Conservation (phyloP, 1,140 invertebrate genomes). For the Lepidurus apus region DNA sequence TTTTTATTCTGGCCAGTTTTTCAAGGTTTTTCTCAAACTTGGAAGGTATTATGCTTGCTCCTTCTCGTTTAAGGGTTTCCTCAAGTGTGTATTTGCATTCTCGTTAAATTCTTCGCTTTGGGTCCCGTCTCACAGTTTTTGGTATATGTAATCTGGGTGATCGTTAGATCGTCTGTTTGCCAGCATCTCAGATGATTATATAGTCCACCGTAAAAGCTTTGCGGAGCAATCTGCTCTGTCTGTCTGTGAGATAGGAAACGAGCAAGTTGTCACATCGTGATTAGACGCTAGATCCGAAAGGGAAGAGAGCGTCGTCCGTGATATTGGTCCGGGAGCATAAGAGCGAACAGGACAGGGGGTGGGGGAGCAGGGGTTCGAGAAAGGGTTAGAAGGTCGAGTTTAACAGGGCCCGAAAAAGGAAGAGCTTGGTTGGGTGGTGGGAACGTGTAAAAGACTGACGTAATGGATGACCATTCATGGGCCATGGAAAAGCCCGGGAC, state of each 20-base stretch:
- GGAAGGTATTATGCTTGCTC: neutral
- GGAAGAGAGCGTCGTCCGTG: neutral
- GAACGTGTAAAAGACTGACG: neutral
- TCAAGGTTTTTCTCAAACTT: neutral
- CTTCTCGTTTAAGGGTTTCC: neutral
- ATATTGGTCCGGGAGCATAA: neutral
- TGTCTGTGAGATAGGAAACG: neutral
- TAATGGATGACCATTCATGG: slow-evolving; percentile 1
- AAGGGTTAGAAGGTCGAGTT: neutral
- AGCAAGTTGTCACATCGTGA: slow-evolving; percentile 14
- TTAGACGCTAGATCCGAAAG: neutral
- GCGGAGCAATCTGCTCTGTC: neutral
- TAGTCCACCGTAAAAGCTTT: slow-evolving; percentile 7
- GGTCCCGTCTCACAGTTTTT: neutral
- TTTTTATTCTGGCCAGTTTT: no score
- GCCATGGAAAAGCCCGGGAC: neutral
- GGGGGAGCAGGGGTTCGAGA: neutral
- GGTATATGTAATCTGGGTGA: neutral
- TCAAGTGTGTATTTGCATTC: neutral
- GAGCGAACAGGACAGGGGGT: neutral
- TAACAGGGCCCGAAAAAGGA: neutral
- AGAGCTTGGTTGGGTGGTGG: neutral
- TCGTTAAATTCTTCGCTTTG: slow-evolving; percentile 1
- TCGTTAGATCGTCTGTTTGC: neutral
- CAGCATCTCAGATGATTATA: slow-evolving; percentile 6